A percentile compares a stretch with the other conserved stretches of the same genome.
phyloP scores from a whole-genome alignment of 2,797 vertebrate genomes.

The Botia kubotai region DNA sequence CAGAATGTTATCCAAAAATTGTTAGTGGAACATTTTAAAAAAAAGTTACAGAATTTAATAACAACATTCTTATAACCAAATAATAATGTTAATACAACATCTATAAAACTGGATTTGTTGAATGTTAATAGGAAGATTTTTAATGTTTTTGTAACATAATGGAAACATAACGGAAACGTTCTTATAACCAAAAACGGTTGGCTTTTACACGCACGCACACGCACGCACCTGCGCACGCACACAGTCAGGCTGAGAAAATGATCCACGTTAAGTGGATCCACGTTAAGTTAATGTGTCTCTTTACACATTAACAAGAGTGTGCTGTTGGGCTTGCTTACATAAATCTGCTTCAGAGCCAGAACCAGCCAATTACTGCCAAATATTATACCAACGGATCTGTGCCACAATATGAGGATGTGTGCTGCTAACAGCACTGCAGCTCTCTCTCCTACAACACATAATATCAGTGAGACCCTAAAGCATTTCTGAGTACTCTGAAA shows the following conservation, averaged over 20 bases:
- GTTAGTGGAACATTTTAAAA: too few relatives aligned
- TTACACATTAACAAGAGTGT: slow-evolving; percentile 80
- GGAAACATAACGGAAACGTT: too few relatives aligned
- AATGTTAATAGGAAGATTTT: too few relatives aligned
- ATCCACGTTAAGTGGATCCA: slow-evolving; percentile 48
- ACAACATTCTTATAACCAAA: too few relatives aligned
- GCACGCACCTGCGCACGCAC: slow-evolving; percentile 6
- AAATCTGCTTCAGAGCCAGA: slow-evolving; percentile 49
- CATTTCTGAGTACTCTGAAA: slow-evolving; percentile 1
- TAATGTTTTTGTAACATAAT: too few relatives aligned
- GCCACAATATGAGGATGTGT: slow-evolving; percentile 53
- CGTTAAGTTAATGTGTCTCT: slow-evolving; percentile 58
- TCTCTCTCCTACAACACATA: slow-evolving; percentile 38
- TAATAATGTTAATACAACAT: too few relatives aligned
- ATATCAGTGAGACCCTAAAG: slow-evolving; percentile 35
- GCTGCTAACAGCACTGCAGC: slow-evolving; percentile 33
- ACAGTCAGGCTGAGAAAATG: slow-evolving; percentile 35
- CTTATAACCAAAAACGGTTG: too few relatives aligned
- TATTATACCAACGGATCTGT: slow-evolving; percentile 58
- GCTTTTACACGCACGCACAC: neutral
- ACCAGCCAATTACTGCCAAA: slow-evolving; percentile 60
- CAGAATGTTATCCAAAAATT: too few relatives aligned
- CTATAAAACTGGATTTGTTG: too few relatives aligned
- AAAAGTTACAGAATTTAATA: too few relatives aligned
- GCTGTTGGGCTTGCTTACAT: slow-evolving; percentile 52